phyloP scores from a whole-genome alignment of 2,888 invertebrate genomes.

The Andricus quercusramuli region DNA sequence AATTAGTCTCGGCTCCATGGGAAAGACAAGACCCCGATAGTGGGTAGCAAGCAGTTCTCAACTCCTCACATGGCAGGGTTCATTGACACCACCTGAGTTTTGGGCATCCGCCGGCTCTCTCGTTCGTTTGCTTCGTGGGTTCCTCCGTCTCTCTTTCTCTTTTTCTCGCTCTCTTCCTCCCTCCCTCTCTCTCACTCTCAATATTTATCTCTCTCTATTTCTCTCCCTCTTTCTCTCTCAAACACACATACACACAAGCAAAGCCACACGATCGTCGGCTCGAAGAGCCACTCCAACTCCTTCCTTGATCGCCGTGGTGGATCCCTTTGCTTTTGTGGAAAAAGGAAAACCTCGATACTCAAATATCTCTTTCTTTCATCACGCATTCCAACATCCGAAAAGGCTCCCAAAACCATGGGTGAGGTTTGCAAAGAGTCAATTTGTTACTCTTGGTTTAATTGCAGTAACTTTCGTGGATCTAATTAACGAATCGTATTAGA shows the following conservation, averaged over 20 bases:
- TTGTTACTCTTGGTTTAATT: background rate
- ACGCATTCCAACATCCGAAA: constrained; percentile 12
- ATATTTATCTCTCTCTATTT: constrained; percentile 45
- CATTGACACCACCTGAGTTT: constrained; percentile 78
- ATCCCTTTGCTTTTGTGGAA: constrained; percentile 40
- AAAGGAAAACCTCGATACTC: constrained; percentile 40
- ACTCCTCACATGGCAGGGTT: constrained; percentile 77
- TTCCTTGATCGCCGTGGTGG: constrained; percentile 48
- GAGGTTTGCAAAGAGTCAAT: background rate
- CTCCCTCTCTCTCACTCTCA: constrained; percentile 47
- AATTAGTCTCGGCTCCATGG: constrained; percentile 78
- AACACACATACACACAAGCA: constrained; percentile 42
- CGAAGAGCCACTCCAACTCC: constrained; percentile 54
- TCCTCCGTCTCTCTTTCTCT: constrained; percentile 51
- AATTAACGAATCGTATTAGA: background rate
- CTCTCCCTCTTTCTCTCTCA: constrained; percentile 15
- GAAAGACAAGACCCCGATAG: constrained; percentile 79
- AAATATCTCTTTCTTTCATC: constrained; percentile 40
- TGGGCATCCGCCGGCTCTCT: constrained; percentile 75
- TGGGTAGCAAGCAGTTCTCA: constrained; percentile 65
- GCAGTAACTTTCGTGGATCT: background rate
- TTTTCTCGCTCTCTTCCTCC: constrained; percentile 57
- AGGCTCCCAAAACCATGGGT: background rate
- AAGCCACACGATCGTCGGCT: constrained; percentile 54
- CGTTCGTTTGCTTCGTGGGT: constrained; percentile 63